Conservation (phyloP, 1,140 invertebrate species). For the Portunus trituberculatus region DNA sequence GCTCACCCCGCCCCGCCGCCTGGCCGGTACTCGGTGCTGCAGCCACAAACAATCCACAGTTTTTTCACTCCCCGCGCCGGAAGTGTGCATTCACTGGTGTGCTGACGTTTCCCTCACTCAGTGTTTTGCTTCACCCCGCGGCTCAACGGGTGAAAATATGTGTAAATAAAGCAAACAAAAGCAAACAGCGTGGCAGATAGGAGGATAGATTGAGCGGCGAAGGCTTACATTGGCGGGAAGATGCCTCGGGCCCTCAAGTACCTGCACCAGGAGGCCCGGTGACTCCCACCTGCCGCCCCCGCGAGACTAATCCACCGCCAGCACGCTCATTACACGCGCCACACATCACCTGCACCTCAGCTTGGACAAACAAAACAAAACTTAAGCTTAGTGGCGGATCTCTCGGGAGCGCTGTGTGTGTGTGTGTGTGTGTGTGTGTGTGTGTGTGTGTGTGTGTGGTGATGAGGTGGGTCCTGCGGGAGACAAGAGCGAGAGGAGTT, state of each 20-base stretch:
- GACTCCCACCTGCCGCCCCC: background rate
- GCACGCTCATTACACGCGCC: background rate
- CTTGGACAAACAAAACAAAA: background rate
- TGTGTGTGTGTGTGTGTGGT: background rate
- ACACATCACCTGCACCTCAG: background rate
- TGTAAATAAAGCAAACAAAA: background rate
- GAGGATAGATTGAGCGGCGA: background rate
- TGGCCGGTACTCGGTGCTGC: background rate
- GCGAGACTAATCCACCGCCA: background rate
- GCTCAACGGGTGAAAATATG: background rate
- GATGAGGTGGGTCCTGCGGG: background rate
- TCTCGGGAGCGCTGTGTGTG: background rate
- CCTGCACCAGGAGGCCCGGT: background rate
- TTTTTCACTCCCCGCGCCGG: background rate
- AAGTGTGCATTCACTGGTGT: background rate
- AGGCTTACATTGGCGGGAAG: background rate
- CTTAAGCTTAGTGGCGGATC: background rate
- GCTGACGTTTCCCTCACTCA: background rate
- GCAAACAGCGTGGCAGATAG: background rate
- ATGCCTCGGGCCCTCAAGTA: background rate
- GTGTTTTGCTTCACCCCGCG: background rate
- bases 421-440: slow-evolving; percentile 31
- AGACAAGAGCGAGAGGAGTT: background rate
- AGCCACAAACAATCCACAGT: background rate
- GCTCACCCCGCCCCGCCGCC: background rate